Base-by-base conservation (phyloP, 2,888 invertebrate genomes). In the Beris chalybata region DNA sequence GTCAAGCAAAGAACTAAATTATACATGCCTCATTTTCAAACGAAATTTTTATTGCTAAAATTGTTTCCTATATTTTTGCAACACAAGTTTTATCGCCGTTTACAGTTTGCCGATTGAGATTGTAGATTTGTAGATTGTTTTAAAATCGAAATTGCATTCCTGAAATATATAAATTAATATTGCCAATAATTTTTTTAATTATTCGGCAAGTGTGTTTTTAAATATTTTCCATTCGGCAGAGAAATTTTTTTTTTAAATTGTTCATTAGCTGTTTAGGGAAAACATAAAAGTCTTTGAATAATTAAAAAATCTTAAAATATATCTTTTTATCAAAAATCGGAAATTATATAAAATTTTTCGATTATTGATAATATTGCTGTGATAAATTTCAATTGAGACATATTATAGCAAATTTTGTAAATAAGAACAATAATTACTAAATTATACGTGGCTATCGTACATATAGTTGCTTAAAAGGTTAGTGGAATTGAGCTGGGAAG, bases 341-440 rank as follows among this genome's bases (percentile, higher is more conserved):
- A 22, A 29, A 32, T 32, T 47, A 56, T 22, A 38, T 7, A 38
- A 38, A 47, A 13, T 45, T 67, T 58, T 65, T 66, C 45, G 64
- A 61, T 56, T 67, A 69, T 69, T 71, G 71, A 74, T 74, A 38
- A 38, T 75, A 77, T 78, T 77, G 77, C 78, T 78, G 78, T 78
- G 78, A 78, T 78, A 78, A 74, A 75, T 73, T 75, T 78, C 76
- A 78, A 78, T 77, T 78, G 73, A 75, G 38, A 67, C 65, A 65
- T 67, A 70, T 68, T 67, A 55, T 43, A 54, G 43, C 43, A 32
- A 53, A 22, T 11, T 44, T 54, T 53, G 64, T 64, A 64, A 44
- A 54, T 64, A 64, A 58, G 22, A 59, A 50, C 9, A 13, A 43
- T 29, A 52, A 12, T 2, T 48, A 15, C 30, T 48, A 15, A 50